Evolutionary conservation across 2,888 invertebrate genomes (phyloP), one percentile per base, ranked within the genome.

Genomic region (Sinodicranocentrus sp.): DNA sequence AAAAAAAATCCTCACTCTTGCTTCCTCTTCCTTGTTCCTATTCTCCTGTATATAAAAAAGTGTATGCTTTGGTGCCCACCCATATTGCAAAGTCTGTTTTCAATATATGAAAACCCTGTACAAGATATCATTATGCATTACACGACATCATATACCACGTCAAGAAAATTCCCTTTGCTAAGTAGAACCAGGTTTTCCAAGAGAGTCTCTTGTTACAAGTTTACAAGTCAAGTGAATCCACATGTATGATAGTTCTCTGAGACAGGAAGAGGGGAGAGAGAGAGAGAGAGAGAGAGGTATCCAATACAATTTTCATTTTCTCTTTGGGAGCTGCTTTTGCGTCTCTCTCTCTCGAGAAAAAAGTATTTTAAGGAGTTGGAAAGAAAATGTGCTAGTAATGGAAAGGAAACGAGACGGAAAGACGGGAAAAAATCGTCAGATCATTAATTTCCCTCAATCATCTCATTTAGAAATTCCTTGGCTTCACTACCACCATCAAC

Each of bases 401-500:
- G 77, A 78, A 78, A 61, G 68, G 77, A 78, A 80, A 68, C 75
- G 68, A 70, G 61, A 70, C 82, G 70, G 61, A 82, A 82, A 82
- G 75, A 75, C 63, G 75, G 44, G 59, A 39, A 70, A 75, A 82
- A 82, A 82, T 82, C 82, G 73, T 73, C 82, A 82, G 82, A 70
- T 75, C 80, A 80, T 84, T 84, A 68, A 80, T 80, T 84, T 76
- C 76, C 70, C 72, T 80, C 76, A 79, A 75, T 84, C 84, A 80
- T 84, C 72, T 84, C 84, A 71, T 84, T 80, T 72, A 33, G 59
- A 71, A 70, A 78, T 84, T 75, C 61, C 79, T 79, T 75, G 70
- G 59, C 63, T 79, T 79, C 72, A 78, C 73, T 83, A 43, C 77
- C 57, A 65, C 54, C 71, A 57, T 75, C 63, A 54, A 39, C 65